Conservation (phyloP, 2,113 vertebrate genomes). For the Elachura formosa region DNA sequence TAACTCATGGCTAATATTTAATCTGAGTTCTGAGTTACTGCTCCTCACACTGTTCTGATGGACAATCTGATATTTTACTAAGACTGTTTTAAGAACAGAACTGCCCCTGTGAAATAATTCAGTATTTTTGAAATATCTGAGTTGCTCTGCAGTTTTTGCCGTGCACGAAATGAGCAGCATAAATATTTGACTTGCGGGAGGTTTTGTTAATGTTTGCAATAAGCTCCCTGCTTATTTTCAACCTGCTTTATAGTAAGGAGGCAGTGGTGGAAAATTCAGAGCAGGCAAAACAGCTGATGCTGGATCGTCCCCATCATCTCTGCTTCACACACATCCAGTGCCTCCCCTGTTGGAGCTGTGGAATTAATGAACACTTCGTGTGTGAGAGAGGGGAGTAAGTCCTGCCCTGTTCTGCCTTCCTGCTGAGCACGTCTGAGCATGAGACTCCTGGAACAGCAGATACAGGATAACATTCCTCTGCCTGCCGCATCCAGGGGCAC, state of each 20-base stretch:
- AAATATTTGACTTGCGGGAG: neutral
- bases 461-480: neutral
- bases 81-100: neutral
- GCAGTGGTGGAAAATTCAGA: neutral
- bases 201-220: neutral
- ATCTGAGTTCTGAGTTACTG: neutral
- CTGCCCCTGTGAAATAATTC: neutral
- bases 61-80: neutral
- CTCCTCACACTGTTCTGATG: neutral
- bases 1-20: neutral
- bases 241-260: neutral
- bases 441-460: neutral
- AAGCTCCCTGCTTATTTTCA: neutral
- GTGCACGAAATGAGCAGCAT: fast-evolving
- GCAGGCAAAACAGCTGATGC: neutral
- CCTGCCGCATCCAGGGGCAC: neutral
- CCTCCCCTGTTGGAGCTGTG: neutral
- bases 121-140: neutral
- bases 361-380: neutral
- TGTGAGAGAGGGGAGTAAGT: neutral
- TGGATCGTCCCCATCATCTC: neutral
- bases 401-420: neutral
- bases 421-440: neutral
- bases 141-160: neutral
- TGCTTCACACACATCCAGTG: neutral